These are phyloP conservation scores for Drosophila nigrodunni DNA, from an alignment of 1,140 invertebrate species.

Conservation along the genomic window DNA sequence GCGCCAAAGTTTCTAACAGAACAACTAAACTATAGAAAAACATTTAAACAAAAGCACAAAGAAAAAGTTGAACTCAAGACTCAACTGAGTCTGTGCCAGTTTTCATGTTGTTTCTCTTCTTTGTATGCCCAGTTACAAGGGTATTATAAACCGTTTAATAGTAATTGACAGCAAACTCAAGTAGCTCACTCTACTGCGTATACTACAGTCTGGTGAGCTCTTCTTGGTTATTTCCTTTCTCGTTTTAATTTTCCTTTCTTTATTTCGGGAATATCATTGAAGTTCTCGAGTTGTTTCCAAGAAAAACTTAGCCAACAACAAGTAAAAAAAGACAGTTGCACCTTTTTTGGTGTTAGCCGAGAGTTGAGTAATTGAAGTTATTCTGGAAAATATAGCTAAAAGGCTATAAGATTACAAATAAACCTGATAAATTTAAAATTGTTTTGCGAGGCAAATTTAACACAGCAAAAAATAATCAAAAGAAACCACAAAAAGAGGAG, in stretches of 20 bases:
- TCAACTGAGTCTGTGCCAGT: constrained; percentile 27
- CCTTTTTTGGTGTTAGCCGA: neutral
- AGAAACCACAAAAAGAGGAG: neutral
- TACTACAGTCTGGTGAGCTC: too few species aligned
- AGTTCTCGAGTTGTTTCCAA: neutral
- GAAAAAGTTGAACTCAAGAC: constrained; percentile 23
- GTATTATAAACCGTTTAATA: too few species aligned
- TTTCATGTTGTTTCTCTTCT: constrained; percentile 23
- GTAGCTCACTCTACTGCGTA: too few species aligned
- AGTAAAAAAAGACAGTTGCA: neutral
- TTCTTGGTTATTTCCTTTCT: neutral
- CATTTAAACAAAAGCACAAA: constrained; percentile 37
- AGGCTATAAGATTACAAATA: neutral
- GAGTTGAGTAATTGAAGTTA: neutral
- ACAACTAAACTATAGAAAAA: constrained; percentile 30
- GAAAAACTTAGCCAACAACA: neutral
- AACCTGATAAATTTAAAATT: too few species aligned
- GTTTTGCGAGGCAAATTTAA: too few species aligned
- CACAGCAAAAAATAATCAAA: neutral
- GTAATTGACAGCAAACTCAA: too few species aligned
- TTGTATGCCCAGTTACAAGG: neutral
- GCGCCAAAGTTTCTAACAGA: constrained; percentile 43
- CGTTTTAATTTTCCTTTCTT: constrained; percentile 1
- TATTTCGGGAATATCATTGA: neutral
- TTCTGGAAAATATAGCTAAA: neutral